Base-by-base conservation (phyloP, 2,888 invertebrate genomes). In the Xestobium rufovillosum region DNA sequence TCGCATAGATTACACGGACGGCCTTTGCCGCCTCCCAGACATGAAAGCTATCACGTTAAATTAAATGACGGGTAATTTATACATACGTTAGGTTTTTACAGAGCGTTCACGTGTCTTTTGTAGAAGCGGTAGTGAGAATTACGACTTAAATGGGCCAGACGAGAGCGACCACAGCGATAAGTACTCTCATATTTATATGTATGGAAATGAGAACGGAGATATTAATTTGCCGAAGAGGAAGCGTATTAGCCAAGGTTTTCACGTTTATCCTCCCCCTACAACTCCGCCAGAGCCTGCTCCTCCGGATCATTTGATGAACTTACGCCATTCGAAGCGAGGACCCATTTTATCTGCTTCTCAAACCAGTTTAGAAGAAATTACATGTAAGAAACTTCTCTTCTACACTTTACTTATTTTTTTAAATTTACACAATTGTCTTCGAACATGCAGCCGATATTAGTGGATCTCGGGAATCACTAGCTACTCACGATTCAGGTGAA, bases 251-350 rank as follows among this genome's bases (percentile, higher is more conserved):
- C 23, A 27, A 81, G 83, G 83, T 58, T 83, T 85, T 65, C 83
- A 83, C 66, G 85, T 84, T 43, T 86, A 84, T 65, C 85, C 86
- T 47, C 84, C 83, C 42, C 84, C 85, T 35, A 83, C 83, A 53
- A 86, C 86, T 45, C 86, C 86, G 31, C 86, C 86, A 25, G 86
- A 86, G 64, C 86, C 86, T 30, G 85, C 86, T 39, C 86, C 86
- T 32, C 85, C 85, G 39, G 85, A 85, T 63, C 81, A 82, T 62
- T 47, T 57, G 17, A 47, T 61, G 28, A 60, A 60, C 35, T 53
- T 60, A n/a, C 62, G 71, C 53, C 68, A 70, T 57, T 68, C 69
- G 47, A 72, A 69, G 48, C 61, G 67, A 36, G 65, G 61, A 39
- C 55, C 63, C 10, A 56, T 68, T 46, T 60, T 72, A 50, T 71